phyloP scores from a whole-genome alignment of 1,140 invertebrate species.

The Ceratina japonica region DNA sequence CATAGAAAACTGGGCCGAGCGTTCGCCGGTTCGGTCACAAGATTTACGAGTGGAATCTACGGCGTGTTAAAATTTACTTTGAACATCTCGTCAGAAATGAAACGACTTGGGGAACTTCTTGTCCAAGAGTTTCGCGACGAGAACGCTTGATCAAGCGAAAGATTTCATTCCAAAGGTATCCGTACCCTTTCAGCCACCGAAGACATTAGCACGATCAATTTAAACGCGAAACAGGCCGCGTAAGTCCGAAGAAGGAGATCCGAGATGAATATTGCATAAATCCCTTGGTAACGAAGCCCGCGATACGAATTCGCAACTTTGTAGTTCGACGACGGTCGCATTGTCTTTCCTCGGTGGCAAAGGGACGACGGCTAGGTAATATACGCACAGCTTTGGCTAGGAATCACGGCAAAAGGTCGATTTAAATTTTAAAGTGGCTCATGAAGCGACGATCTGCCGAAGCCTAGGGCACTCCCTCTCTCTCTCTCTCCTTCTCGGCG shows the following conservation, averaged over 20 bases:
- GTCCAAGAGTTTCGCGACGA: not conserved
- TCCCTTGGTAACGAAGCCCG: slow-evolving; percentile 3
- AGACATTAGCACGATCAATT: slow-evolving; percentile 19
- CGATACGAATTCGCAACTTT: slow-evolving; percentile 21
- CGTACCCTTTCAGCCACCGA: not conserved
- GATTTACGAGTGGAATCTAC: not conserved
- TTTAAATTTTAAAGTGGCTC: slow-evolving; percentile 55
- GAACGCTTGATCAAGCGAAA: not conserved
- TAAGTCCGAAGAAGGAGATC: not conserved
- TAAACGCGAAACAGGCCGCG: not conserved
- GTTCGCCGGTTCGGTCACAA: too few relatives aligned
- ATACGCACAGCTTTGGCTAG: not conserved
- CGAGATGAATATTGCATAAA: slow-evolving; percentile 34
- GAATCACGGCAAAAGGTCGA: slow-evolving; percentile 30
- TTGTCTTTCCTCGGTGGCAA: slow-evolving; percentile 3
- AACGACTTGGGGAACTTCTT: not conserved
- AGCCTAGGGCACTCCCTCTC: slow-evolving; percentile 9
- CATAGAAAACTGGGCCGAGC: slow-evolving; percentile 30
- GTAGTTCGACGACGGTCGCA: not conserved
- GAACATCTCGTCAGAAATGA: not conserved
- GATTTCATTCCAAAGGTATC: not conserved
- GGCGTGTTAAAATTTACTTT: not conserved
- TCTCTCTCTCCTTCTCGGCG: slow-evolving; percentile 14
- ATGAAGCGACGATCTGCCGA: slow-evolving; percentile 42
- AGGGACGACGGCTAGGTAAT: slow-evolving; percentile 16